A percentile compares a stretch with the other conserved stretches of the same genome.
Evolutionary conservation across 1,140 invertebrate genomes (phyloP).

Genomic region (Drosophila repletoides): DNA sequence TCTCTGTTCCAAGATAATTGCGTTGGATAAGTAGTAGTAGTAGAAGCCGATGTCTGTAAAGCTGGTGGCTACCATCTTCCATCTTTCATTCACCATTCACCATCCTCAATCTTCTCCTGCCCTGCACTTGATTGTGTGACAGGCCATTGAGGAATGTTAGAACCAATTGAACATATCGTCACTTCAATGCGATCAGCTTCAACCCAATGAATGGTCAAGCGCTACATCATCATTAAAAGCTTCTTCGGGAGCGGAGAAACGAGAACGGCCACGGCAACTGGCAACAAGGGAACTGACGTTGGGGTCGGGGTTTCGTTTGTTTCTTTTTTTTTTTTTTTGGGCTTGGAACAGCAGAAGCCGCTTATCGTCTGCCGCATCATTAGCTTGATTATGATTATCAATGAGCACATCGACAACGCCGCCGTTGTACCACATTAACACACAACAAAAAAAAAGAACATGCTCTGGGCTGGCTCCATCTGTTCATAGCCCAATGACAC

Average conservation of each 20-base stretch:
- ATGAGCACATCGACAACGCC: constrained; percentile 66
- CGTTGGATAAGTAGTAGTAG: constrained; percentile 52
- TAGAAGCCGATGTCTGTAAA: not conserved
- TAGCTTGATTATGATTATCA: constrained; percentile 81
- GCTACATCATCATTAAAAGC: constrained; percentile 64
- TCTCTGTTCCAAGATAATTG: constrained; percentile 59
- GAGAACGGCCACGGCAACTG: too few relatives aligned
- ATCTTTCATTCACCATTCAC: not conserved
- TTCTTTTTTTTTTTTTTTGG: too few relatives aligned
- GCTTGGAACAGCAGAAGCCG: constrained; percentile 5
- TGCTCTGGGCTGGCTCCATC: constrained; percentile 16
- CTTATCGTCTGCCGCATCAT: constrained; percentile 76
- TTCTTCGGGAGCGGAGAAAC: not conserved
- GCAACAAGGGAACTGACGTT: not conserved
- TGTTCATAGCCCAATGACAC: constrained; percentile 11
- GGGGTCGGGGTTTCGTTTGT: not conserved
- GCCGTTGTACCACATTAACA: constrained; percentile 38
- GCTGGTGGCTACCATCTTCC: not conserved
- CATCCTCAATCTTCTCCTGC: not conserved
- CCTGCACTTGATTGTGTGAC: constrained; percentile 13
- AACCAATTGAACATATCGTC: constrained; percentile 64
- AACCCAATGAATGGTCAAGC: constrained; percentile 22
- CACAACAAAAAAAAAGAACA: not conserved
- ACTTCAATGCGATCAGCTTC: constrained; percentile 49
- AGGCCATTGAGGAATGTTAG: constrained; percentile 47